Evolutionary conservation across 23 tunicate species (phyloP).

Genomic region (Halocynthia roretzi): DNA sequence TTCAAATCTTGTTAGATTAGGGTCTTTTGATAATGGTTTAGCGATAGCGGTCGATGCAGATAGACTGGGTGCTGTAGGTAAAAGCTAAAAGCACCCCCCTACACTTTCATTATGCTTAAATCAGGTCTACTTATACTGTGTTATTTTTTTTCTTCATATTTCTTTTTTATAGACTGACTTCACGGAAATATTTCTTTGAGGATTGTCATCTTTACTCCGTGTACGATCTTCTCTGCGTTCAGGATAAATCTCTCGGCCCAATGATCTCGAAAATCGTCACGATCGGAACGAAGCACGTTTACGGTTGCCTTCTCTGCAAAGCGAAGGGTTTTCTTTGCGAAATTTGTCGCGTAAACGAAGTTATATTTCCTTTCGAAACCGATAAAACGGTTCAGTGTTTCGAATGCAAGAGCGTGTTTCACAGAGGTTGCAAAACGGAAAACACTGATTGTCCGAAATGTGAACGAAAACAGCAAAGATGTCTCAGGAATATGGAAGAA

Average conservation of each 20-base stretch:
- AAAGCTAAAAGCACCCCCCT: neutral
- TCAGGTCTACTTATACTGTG: neutral
- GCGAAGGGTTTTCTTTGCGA: conserved; percentile 86
- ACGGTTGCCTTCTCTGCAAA: conserved; percentile 52
- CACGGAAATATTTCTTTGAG: conserved; percentile 40
- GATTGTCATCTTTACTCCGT: conserved; percentile 56
- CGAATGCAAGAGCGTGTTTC: conserved; percentile 74
- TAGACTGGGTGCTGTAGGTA: too few species aligned
- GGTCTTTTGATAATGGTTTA: too few species aligned
- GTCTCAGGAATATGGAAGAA: too few species aligned
- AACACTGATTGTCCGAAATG: conserved; percentile 50
- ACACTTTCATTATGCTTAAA: neutral
- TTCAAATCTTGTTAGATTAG: too few species aligned
- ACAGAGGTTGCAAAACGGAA: conserved; percentile 56
- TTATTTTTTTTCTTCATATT: too few species aligned
- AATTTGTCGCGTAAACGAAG: conserved; percentile 51
- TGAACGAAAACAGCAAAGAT: conserved; percentile 28
- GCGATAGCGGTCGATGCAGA: too few species aligned
- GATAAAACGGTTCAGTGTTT: conserved; percentile 68
- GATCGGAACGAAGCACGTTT: conserved; percentile 58
- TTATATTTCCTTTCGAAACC: conserved; percentile 75
- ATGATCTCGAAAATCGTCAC: conserved; percentile 36
- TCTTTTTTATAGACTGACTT: neutral
- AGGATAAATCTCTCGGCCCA: conserved; percentile 21
- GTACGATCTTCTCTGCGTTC: conserved; percentile 34